phyloP scores from a whole-genome alignment of 2,888 invertebrate species.

The Melanchra persicariae region DNA sequence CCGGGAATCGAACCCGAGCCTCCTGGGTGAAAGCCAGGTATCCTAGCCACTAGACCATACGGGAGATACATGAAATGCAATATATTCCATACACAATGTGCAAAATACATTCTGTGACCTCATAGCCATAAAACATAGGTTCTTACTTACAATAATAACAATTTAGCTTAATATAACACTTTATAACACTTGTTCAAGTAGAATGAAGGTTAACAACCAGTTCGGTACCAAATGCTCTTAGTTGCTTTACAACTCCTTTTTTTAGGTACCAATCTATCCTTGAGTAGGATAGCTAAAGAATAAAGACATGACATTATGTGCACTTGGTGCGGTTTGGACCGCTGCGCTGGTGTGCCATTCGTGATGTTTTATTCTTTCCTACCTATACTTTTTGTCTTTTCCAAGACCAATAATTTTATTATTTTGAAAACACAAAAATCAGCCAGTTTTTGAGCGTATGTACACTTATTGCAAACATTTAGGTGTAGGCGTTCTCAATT shows the following conservation, averaged over 20 bases:
- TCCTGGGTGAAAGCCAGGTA: constrained; percentile 94
- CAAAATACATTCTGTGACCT: constrained; percentile 37
- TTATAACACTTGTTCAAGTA: constrained; percentile 21
- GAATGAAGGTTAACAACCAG: constrained; percentile 14
- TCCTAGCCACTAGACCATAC: constrained; percentile 93
- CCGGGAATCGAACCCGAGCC: constrained; percentile 94
- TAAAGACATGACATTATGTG: neutral
- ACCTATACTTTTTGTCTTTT: neutral
- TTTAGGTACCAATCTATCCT: neutral
- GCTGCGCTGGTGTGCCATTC: neutral
- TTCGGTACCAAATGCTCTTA: neutral
- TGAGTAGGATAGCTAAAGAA: neutral
- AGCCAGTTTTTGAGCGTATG: constrained; percentile 50
- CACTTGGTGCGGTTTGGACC: neutral
- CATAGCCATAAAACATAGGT: constrained; percentile 15
- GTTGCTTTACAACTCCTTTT: neutral
- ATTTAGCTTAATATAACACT: constrained; percentile 6
- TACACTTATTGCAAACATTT: constrained; percentile 54
- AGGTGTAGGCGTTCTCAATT: constrained; percentile 33
- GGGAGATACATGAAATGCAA: constrained; percentile 74
- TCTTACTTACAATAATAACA: constrained; percentile 13
- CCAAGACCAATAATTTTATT: neutral
- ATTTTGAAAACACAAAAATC: constrained; percentile 28
- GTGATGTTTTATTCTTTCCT: neutral
- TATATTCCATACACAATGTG: constrained; percentile 38